Base-by-base conservation (phyloP, 2,888 invertebrate species). In the Melinopterus prodromus region DNA sequence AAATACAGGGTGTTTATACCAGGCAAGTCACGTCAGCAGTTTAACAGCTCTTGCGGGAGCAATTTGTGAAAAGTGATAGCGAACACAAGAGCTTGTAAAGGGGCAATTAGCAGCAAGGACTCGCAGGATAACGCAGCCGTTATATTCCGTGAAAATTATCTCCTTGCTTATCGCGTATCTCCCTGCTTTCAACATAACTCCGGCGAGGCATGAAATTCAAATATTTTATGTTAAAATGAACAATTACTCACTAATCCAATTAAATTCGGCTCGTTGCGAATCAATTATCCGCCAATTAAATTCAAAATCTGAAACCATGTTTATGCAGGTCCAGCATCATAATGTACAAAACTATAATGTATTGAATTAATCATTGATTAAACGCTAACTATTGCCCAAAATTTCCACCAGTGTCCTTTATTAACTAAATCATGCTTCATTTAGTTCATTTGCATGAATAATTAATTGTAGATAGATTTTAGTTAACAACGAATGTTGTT, bases 21-120 rank as follows among this genome's bases (percentile, higher is more conserved):
- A 53, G 12, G 53, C 53, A 53, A 53, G 53, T 53, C 53, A 53
- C 53, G 53, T 53, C 53, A 53, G 53, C 53, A 53, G 53, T 53
- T 53, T 53, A 53, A 53, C 12, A 53, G 53, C 53, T 9, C 53
- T 53, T 53, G 53, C 12, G 53, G 53, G 53, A 12, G 53, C 12
- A 53, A 53, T 53, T 53, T 53, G 53, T 53, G 53, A 53, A 53
- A 53, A 53, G 53, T 53, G 53, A 53, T 53, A 53, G 53, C 53
- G 53, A 4, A 12, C 53, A 53, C 9, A 53, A 12, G 9, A 7
- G 53, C 53, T 53, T 53, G 53, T 53, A 53, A 53, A 53, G 53
- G 5, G 53, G 53, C 53, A 53, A 53, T 53, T 53, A 53, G 53
- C 53, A 53, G 53, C 53, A 53, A 53, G 53, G 53, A 53, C 53